Evolutionary conservation across 2,113 vertebrate species (phyloP).

Genomic region (Vidua chalybeata): DNA sequence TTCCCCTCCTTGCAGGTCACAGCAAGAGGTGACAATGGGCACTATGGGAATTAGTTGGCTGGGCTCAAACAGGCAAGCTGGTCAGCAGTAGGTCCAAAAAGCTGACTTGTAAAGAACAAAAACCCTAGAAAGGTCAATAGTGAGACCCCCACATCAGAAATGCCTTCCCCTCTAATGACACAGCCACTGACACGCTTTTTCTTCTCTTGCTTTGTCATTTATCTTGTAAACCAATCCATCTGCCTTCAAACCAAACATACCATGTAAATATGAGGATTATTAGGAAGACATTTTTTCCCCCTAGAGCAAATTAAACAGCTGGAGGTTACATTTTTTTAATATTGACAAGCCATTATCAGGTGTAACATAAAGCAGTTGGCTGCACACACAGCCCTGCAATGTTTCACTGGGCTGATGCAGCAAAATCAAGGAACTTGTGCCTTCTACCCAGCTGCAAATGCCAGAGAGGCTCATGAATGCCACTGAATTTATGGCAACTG

Average conservation of each 20-base stretch:
- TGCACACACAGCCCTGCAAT: background rate
- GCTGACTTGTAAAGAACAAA: background rate
- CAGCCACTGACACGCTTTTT: background rate
- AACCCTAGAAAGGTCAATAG: background rate
- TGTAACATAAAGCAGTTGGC: background rate
- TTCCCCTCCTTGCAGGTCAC: background rate
- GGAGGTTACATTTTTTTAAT: background rate
- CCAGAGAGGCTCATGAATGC: background rate
- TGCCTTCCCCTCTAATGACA: rapidly evolving
- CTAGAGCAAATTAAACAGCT: background rate
- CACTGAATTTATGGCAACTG: background rate
- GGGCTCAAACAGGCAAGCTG: background rate
- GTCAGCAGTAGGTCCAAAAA: background rate
- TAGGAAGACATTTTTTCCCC: background rate
- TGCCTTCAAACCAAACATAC: background rate
- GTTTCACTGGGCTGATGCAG: background rate
- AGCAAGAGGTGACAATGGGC: rapidly evolving
- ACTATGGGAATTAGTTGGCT: background rate
- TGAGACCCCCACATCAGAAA: background rate
- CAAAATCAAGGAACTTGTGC: background rate
- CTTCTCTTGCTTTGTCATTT: background rate
- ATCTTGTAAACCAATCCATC: background rate
- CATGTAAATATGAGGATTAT: background rate
- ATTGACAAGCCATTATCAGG: background rate
- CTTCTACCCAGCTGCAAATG: background rate